Conservation (phyloP, 2,113 vertebrate genomes). For the Chaetodon trifascialis region DNA sequence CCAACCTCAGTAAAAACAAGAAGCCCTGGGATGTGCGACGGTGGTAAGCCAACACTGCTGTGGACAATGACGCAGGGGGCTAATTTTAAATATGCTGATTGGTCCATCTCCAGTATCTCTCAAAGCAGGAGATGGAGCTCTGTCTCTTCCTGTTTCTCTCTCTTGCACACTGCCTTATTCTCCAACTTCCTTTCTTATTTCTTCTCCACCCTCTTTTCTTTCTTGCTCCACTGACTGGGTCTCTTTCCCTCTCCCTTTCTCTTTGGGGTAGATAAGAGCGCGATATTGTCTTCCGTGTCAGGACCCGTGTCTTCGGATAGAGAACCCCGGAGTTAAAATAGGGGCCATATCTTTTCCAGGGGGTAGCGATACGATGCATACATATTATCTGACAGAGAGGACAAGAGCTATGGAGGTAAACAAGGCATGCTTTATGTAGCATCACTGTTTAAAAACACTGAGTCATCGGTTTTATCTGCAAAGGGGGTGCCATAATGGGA, state of each 20-base stretch:
- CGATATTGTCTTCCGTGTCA: slow-evolving; percentile 43
- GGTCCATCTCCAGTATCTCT: slow-evolving; percentile 45
- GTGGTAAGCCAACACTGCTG: slow-evolving; percentile 27
- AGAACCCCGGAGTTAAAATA: slow-evolving; percentile 55
- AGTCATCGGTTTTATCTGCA: slow-evolving; percentile 36
- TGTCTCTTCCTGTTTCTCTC: not conserved
- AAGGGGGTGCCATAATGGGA: not conserved
- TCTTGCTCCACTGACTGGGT: not conserved
- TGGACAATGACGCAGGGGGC: slow-evolving; percentile 52
- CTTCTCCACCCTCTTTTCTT: not conserved
- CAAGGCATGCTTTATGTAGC: slow-evolving; percentile 52
- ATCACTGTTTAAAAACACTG: slow-evolving; percentile 32
- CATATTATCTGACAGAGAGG: slow-evolving; percentile 57
- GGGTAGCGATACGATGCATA: slow-evolving; percentile 46
- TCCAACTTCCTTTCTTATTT: not conserved
- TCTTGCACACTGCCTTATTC: not conserved
- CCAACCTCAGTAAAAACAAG: slow-evolving; percentile 27
- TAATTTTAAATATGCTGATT: slow-evolving; percentile 70
- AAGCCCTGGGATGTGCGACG: slow-evolving; percentile 36
- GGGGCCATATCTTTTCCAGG: slow-evolving; percentile 52
- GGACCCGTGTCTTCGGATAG: slow-evolving; percentile 49
- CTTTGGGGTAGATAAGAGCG: slow-evolving; percentile 50
- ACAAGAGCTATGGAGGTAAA: slow-evolving; percentile 58
- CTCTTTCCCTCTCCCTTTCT: not conserved
- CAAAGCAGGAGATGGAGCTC: slow-evolving; percentile 27